These are phyloP conservation scores for Fragum whitleyi DNA, from an alignment of 2,888 invertebrate species.

Conservation along the genomic window DNA sequence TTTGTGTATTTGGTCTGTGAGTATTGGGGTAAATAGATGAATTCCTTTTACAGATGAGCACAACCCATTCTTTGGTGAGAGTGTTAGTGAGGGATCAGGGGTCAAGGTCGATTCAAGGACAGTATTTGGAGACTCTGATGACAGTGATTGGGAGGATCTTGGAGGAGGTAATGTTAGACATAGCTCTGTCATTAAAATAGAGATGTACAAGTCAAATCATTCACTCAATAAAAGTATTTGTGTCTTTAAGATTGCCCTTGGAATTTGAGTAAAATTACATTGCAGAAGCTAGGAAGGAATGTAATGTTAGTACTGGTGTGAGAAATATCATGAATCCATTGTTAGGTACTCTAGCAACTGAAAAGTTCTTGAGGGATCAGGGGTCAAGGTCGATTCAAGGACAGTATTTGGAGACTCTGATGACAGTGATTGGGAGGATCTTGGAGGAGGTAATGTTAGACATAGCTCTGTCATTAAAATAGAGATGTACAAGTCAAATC, in stretches of 20 bases:
- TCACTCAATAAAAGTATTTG: no score
- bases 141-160: slow-evolving; percentile 81
- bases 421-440: slow-evolving; percentile 81
- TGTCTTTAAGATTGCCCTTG: no score
- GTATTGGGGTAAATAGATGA: no score
- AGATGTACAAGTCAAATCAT: no score
- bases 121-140: slow-evolving; percentile 76
- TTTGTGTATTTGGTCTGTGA: no score
- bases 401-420: slow-evolving; percentile 75
- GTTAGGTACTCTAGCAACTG: no score
- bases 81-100: background rate
- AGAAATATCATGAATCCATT: no score
- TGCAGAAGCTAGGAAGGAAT: no score
- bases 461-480: background rate
- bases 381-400: slow-evolving; percentile 28
- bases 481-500: no score
- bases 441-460: slow-evolving; percentile 69
- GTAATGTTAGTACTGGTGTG: no score
- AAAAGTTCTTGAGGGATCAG: background rate
- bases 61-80: slow-evolving; percentile 42
- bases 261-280: no score
- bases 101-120: slow-evolving; percentile 38
- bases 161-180: slow-evolving; percentile 66
- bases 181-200: background rate
- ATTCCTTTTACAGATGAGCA: background rate